Base-by-base conservation (phyloP, 2,797 vertebrate genomes). In the Craterocephalus amniculus region DNA sequence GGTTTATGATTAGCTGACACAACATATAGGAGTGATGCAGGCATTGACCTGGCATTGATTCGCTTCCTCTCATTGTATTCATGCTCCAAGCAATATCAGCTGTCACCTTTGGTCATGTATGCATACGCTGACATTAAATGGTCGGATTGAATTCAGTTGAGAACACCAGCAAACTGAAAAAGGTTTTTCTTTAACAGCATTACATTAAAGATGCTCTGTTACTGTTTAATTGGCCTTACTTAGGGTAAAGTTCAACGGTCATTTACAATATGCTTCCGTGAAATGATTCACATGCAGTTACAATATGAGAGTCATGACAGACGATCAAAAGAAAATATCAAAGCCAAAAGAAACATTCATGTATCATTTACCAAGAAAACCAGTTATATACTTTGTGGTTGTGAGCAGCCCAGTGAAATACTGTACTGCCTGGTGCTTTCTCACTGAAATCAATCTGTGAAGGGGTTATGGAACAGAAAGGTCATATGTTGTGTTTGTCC, bases 31-130 rank as follows among this genome's bases (percentile, higher is more conserved):
- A 51, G 69, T 51, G 45, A 27, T 58, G 70, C 56, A 72, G 45
- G 69, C 82, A 68, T 29, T 90, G 91, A 92, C 90, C 89, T 88
- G 87, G 84, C 90, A 91, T 51, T 74, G 45, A 92, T 89, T 83
- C 13, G 36, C 65, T 72, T 65, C 67, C 72, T 60, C 55, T 77
- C 58, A 49, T 60, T 60, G 58, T 59, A 67, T 70, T 80, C 69
- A 35, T 76, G 72, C 74, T 70, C 82, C 49, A 57, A 77, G 38
- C 58, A 61, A 32, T 74, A 87, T 76, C 61, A 38, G 62, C 70
- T 64, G 38, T 74, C 66, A 60, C 9, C 26, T 27, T 29, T 5
- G 3, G 58, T 57, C 51, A 70, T 43, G 29, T 20, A 10, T 31
- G 60, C 61, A 74, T 66, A 8, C 63, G 26, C 36, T 54, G 55